Evolutionary conservation across 2,888 invertebrate species (phyloP).

Genomic region (Camptogramma bilineatum): DNA sequence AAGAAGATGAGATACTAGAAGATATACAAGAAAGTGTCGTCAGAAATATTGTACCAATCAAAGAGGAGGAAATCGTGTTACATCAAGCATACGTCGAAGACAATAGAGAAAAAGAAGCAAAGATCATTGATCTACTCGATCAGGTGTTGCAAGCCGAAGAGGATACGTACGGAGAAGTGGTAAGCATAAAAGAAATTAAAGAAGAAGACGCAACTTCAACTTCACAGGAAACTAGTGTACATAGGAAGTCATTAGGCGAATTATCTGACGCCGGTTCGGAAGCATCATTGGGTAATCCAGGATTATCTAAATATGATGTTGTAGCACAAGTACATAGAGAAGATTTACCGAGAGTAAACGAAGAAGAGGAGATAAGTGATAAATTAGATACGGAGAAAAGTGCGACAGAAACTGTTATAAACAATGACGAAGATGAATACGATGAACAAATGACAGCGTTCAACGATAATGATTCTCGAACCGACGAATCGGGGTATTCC

Average conservation of each 20-base stretch:
- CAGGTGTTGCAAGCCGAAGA: conserved; percentile 81
- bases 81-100: conserved; percentile 70
- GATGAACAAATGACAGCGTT: conserved; percentile 68
- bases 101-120: conserved; percentile 78
- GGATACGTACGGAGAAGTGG: conserved; percentile 71
- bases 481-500: conserved; percentile 80
- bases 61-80: conserved; percentile 62
- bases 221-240: conserved; percentile 52
- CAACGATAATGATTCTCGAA: conserved; percentile 76
- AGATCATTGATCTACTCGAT: conserved; percentile 79
- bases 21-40: conserved; percentile 51
- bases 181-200: conserved; percentile 63
- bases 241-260: conserved; percentile 73
- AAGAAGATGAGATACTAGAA: conserved; percentile 46
- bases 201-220: conserved; percentile 52
- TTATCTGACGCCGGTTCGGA: conserved; percentile 78
- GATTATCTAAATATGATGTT: conserved; percentile 83
- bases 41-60: conserved; percentile 48
- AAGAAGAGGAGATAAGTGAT: conserved; percentile 69
- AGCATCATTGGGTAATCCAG: conserved; percentile 74
- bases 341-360: conserved; percentile 74
- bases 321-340: conserved; percentile 86
- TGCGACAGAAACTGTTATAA: conserved; percentile 47
- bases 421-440: conserved; percentile 50
- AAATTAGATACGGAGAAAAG: conserved; percentile 69